Percentiles rank a stretch among this genome's conserved stretches.
Conservation (phyloP, 2,113 vertebrate genomes). For the Gnathonemus echidnorhynchus region DNA sequence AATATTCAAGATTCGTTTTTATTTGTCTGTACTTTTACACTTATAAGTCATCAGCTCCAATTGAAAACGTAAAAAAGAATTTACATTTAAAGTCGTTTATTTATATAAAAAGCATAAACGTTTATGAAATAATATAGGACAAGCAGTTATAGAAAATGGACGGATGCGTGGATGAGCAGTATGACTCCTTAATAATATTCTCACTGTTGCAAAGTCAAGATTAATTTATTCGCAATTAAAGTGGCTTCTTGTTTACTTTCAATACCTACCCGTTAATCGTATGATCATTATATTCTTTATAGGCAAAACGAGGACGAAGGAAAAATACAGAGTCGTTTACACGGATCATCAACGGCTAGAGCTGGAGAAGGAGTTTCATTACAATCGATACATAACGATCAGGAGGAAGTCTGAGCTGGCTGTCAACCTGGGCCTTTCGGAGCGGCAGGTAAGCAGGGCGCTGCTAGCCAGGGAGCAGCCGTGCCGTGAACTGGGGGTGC, state of each 20-base stretch:
- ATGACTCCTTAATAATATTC: background rate
- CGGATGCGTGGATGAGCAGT: background rate
- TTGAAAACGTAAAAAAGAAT: background rate
- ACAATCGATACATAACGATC: conserved; percentile 91
- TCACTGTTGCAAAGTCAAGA: background rate
- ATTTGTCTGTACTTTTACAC: background rate
- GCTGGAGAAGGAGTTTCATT: conserved; percentile 94
- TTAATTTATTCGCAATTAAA: background rate
- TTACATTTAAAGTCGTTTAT: background rate
- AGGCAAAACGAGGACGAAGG: conserved; percentile 97
- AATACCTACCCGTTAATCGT: background rate
- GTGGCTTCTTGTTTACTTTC: background rate
- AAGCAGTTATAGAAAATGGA: background rate
- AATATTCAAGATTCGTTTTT: background rate
- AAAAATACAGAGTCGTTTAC: conserved; percentile 92
- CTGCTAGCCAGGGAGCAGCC: background rate
- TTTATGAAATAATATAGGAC: background rate
- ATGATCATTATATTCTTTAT: conserved; percentile 11
- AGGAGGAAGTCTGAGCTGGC: conserved; percentile 87
- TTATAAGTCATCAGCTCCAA: background rate
- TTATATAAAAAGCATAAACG: background rate
- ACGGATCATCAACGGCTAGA: conserved; percentile 90
- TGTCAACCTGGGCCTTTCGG: conserved; percentile 84
- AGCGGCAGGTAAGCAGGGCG: conserved; percentile 77
- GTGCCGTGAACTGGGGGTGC: background rate